Percentiles rank a stretch among this genome's conserved stretches.
Conservation (phyloP, 2,113 vertebrate species). For the Ranitomeya variabilis region DNA sequence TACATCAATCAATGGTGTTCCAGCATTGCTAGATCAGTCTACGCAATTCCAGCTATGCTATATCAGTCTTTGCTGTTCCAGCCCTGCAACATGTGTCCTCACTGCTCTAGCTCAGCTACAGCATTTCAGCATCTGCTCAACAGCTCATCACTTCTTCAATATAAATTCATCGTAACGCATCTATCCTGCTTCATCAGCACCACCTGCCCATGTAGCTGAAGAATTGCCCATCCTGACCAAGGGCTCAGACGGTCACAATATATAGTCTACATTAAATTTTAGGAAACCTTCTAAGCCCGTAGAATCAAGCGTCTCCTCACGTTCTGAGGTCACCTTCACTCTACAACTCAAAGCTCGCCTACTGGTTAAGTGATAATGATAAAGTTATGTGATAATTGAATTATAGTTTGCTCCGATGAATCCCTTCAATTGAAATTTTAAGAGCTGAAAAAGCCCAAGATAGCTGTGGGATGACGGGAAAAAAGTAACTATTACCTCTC, state of each 20-base stretch:
- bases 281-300: background rate
- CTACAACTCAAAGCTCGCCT: background rate
- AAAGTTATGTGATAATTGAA: constrained; percentile 8
- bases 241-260: background rate
- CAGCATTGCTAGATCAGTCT: too few species aligned
- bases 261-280: background rate
- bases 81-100: too few species aligned
- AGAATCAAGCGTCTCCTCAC: constrained; percentile 8
- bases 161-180: too few species aligned
- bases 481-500: constrained; percentile 19
- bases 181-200: too few species aligned
- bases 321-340: constrained; percentile 39
- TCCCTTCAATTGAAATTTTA: constrained; percentile 15
- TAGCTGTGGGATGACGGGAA: background rate
- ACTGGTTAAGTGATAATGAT: constrained; percentile 25
- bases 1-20: too few species aligned
- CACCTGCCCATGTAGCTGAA: too few species aligned
- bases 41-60: too few species aligned
- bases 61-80: too few species aligned
- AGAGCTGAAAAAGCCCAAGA: background rate
- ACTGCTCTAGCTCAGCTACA: too few species aligned
- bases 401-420: constrained; percentile 41
- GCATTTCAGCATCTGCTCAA: too few species aligned
- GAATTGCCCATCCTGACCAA: too few species aligned
- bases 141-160: too few species aligned